Evolutionary conservation across 2,888 invertebrate species (phyloP).

Genomic region (Synanthedon myopaeformis): DNA sequence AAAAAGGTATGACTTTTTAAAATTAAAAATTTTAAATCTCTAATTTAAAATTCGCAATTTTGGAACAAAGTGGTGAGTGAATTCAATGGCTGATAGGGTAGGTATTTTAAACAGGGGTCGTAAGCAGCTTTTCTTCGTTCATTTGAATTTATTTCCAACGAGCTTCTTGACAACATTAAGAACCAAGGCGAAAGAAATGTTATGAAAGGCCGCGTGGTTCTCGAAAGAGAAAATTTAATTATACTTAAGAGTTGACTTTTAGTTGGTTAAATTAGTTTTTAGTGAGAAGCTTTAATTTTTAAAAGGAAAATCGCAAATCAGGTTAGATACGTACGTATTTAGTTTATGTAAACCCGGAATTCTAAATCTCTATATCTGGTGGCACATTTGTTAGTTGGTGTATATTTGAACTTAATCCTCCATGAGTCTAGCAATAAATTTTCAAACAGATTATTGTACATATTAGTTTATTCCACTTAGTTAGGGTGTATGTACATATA

Average conservation of each 20-base stretch:
- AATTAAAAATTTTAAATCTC: too few species aligned
- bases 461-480: not conserved
- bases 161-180: not conserved
- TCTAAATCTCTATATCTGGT: not conserved
- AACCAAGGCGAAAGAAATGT: not conserved
- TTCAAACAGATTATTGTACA: slow-evolving; percentile 28
- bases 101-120: not conserved
- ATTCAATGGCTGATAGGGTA: too few species aligned
- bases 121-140: not conserved
- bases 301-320: too few species aligned
- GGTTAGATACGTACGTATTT: not conserved
- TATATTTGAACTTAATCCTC: slow-evolving; percentile 32
- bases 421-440: slow-evolving; percentile 36
- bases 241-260: too few species aligned
- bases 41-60: too few species aligned
- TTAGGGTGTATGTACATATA: not conserved
- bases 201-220: too few species aligned
- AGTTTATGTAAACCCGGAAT: not conserved
- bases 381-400: slow-evolving; percentile 5
- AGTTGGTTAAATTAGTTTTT: too few species aligned
- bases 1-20: too few species aligned
- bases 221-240: too few species aligned
- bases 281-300: too few species aligned
- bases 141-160: not conserved
- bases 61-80: not conserved